Evolutionary conservation across 2,797 vertebrate genomes (phyloP), one percentile per base, ranked within the genome.

Genomic region (Enteromius mattozi): DNA sequence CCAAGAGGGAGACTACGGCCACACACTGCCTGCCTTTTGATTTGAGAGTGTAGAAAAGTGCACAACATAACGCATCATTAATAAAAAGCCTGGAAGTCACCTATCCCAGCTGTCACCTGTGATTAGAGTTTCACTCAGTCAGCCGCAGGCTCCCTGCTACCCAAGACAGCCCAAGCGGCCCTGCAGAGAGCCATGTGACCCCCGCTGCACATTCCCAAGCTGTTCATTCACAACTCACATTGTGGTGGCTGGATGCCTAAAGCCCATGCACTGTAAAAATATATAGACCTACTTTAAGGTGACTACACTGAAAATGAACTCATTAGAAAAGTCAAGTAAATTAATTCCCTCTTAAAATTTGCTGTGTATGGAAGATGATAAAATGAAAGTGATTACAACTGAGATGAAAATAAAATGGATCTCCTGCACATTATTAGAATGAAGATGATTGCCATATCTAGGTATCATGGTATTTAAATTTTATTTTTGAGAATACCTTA

Each of bases 61-160:
- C 37, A 69, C 17, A 54, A 59, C 24, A 69, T 70, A 47, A 6
- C 40, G 51, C 49, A 68, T 80, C 45, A 47, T 84, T 88, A 80
- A 82, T 86, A 86, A 86, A 86, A 86, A 78, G 81, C 16, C 47
- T 76, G 88, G 87, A 90, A 88, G 87, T 82, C 81, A 84, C 86
- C 81, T 82, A 82, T 87, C 74, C 65, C 80, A 83, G 74, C 87
- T 89, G 88, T 88, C 89, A 78, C 40, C 37, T 84, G 74, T 81
- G 51, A 83, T 90, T 88, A 90, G 61, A 59, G 71, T 72, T 88
- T 69, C 86, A 87, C 82, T 89, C 88, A 86, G 59, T 89, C 88
- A 89, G 69, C 88, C 56, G 3, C 35, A 17, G 76, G 81, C 71
- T n/a, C 35, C 14, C 21, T 37, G 59, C 16, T 70, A 69, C 27